Evolutionary conservation across 2,888 invertebrate genomes (phyloP).

Genomic region (Xestoiulus laeticollis): DNA sequence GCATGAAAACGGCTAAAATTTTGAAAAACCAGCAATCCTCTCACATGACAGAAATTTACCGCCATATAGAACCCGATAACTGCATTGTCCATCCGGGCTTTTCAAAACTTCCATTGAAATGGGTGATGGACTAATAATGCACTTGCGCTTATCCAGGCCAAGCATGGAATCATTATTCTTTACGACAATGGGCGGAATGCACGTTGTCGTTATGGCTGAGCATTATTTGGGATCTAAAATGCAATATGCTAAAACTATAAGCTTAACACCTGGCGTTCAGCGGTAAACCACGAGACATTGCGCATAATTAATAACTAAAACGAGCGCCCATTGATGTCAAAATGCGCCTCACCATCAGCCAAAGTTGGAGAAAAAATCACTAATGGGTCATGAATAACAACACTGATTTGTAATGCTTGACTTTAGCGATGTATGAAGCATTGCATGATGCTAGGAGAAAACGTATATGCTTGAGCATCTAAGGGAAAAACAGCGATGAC

Average conservation of each 20-base stretch:
- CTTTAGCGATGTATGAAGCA: background rate
- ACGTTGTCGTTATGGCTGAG: background rate
- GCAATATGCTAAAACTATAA: background rate
- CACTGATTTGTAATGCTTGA: background rate
- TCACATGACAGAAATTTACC: background rate
- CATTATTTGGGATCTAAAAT: background rate
- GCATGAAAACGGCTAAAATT: background rate
- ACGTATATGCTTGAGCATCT: too few relatives aligned
- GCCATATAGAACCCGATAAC: background rate
- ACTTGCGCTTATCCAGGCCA: background rate
- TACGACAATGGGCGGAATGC: constrained; percentile 1
- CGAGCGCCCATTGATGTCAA: background rate
- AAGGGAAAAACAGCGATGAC: too few relatives aligned
- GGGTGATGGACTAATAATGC: background rate
- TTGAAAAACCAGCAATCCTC: background rate
- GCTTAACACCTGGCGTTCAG: background rate
- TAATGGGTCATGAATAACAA: background rate
- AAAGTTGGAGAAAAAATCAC: background rate
- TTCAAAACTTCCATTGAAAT: background rate
- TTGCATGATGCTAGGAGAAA: too few relatives aligned
- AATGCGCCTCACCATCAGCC: background rate
- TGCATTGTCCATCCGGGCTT: background rate
- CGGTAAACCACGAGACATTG: background rate
- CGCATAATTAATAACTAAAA: background rate
- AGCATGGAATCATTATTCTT: background rate